Evolutionary conservation across 2,797 vertebrate species (phyloP).

Genomic region (Falco columbarius): DNA sequence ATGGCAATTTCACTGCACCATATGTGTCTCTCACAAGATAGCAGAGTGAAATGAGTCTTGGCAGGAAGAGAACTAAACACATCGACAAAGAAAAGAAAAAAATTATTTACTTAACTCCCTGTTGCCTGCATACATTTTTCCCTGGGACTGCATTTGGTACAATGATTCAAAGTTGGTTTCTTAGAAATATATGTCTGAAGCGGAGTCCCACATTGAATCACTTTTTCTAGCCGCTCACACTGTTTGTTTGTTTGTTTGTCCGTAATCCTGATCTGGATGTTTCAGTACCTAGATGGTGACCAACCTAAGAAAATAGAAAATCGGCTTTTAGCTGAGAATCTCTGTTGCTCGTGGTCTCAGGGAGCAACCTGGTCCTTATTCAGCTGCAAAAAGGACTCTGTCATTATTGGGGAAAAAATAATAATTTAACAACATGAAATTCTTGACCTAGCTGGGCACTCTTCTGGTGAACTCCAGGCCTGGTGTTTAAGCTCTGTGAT

Average conservation of each 20-base stretch:
- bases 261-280: background rate
- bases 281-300: background rate
- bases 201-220: background rate
- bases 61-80: conserved; percentile 90
- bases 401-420: background rate
- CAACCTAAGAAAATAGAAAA: background rate
- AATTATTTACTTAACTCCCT: conserved; percentile 86
- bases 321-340: background rate
- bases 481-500: background rate
- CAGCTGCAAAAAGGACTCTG: background rate
- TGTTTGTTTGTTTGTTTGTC: background rate
- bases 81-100: conserved; percentile 85
- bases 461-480: background rate
- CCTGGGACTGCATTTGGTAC: conserved; percentile 28
- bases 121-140: conserved; percentile 79
- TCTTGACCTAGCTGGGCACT: background rate
- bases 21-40: conserved; percentile 95
- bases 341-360: background rate
- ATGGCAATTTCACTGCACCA: conserved; percentile 98
- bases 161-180: conserved; percentile 36
- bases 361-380: background rate
- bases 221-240: conserved; percentile 7
- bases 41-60: conserved; percentile 90
- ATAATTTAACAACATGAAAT: background rate
- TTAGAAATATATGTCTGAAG: conserved; percentile 16